Evolutionary conservation across 2,888 invertebrate genomes (phyloP), one percentile per base, ranked within the genome.

Genomic region (Leucophenga maculata): DNA sequence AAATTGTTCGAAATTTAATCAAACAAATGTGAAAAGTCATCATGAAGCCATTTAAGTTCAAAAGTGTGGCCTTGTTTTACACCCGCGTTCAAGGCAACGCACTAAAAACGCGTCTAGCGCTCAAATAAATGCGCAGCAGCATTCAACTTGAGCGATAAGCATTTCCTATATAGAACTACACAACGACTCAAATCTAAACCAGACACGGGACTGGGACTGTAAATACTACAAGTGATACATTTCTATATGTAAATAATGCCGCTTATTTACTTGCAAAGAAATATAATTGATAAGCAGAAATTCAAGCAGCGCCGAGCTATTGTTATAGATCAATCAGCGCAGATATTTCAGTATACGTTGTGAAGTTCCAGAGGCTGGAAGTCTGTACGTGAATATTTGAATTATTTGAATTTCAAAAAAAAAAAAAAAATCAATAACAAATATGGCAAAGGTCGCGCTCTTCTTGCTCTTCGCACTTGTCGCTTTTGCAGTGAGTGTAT

Each of bases 391-490:
- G 6, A 16, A 32, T n/a, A 32, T 31, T 1, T 32, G 39, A 11
- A 26, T 13, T 39, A 26, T 26, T 26, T 26, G 2, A 26, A 26
- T 26, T 4, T 26, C 2, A 39, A 39, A 39, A 39, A 39, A 39
- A 6, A 6, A 39, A 39, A 39, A 39, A 39, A 48, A 48, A 48
- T 48, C 13, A 13, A n/a, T n/a, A n/a, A n/a, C 46, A 18, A 59
- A 57, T 48, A 67, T 67, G 67, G 67, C 67, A 57, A 67, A 67
- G 31, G 31, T 59, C 67, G 57, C 59, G 3, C 18, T 67, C 13
- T 60, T 67, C n/a, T 18, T 67, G 46, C 31, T 67, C 18, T 46
- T 57, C 32, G 67, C 67, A 4, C 59, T 67, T 13, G 16, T 59
- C 31, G 59, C 59, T 50, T 31, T 67, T 11, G 20, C 59, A 46